These are phyloP conservation scores for Cydia fagiglandana DNA, from an alignment of 1,140 invertebrate genomes.

Conservation along the genomic window DNA sequence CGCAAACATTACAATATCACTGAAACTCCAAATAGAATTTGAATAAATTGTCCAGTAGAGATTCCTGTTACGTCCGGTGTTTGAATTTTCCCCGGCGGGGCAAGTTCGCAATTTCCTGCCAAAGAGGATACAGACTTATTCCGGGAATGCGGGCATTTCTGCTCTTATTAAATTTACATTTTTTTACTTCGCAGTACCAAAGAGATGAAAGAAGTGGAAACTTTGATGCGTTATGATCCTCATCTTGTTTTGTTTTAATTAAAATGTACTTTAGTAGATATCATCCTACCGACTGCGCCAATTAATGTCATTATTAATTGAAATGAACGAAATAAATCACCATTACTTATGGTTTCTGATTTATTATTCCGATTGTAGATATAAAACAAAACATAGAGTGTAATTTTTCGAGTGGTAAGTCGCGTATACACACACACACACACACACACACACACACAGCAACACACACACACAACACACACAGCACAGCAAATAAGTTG, in stretches of 20 bases:
- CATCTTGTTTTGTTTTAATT: not conserved
- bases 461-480: too few species aligned
- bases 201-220: too few species aligned
- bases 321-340: too few species aligned
- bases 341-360: too few species aligned
- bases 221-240: too few species aligned
- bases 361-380: too few species aligned
- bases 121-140: not conserved
- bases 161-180: not conserved
- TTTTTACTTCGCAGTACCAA: not conserved
- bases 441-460: too few species aligned
- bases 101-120: not conserved
- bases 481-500: too few species aligned
- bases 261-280: not conserved
- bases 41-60: not conserved
- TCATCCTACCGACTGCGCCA: constrained; percentile 9
- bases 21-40: constrained; percentile 7
- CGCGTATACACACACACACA: too few species aligned
- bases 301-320: too few species aligned
- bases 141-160: not conserved
- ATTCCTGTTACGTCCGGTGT: not conserved
- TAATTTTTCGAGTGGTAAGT: too few species aligned
- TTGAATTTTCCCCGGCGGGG: not conserved
- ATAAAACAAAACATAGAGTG: too few species aligned
- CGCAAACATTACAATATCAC: not conserved